These are phyloP conservation scores for Melanotaenia duboulayi DNA, from an alignment of 2,113 vertebrate species.

Conservation along the genomic window DNA sequence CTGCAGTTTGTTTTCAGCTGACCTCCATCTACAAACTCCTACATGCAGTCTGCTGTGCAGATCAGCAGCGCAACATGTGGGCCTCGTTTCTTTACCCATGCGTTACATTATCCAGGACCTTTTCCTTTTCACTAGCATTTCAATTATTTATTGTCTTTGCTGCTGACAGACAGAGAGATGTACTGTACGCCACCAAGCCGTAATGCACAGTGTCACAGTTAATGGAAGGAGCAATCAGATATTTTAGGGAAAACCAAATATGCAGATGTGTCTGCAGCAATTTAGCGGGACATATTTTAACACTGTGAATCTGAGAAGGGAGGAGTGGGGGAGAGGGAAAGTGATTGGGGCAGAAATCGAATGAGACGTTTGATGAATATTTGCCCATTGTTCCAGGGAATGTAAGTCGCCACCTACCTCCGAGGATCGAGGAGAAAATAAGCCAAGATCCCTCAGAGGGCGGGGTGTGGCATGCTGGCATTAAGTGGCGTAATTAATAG, in stretches of 20 bases:
- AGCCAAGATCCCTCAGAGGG: conserved; percentile 55
- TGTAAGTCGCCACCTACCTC: conserved; percentile 60
- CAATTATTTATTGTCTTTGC: conserved; percentile 63
- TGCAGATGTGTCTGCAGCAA: conserved; percentile 72
- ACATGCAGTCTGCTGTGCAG: conserved; percentile 14
- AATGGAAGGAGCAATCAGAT: conserved; percentile 71
- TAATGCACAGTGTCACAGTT: conserved; percentile 66
- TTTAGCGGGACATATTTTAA: conserved; percentile 71
- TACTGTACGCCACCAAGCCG: conserved; percentile 42
- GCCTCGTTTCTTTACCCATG: conserved; percentile 5
- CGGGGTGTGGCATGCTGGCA: conserved; percentile 62
- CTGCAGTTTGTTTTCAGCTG: conserved; percentile 34
- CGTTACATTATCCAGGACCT: conserved; percentile 41
- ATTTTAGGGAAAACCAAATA: conserved; percentile 75
- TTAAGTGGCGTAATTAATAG: conserved; percentile 79
- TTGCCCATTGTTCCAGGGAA: conserved; percentile 64
- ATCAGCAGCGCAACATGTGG: too few relatives aligned
- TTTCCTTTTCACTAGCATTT: conserved; percentile 39
- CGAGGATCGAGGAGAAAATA: conserved; percentile 45
- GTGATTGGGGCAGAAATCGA: conserved; percentile 55
- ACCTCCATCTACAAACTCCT: conserved; percentile 46
- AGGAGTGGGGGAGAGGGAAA: conserved; percentile 13
- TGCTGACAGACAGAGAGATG: conserved; percentile 30
- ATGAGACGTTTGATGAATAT: conserved; percentile 73
- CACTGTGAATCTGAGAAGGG: conserved; percentile 10